These are phyloP conservation scores for Pelosia muscerda DNA, from an alignment of 2,888 invertebrate genomes.

Conservation along the genomic window DNA sequence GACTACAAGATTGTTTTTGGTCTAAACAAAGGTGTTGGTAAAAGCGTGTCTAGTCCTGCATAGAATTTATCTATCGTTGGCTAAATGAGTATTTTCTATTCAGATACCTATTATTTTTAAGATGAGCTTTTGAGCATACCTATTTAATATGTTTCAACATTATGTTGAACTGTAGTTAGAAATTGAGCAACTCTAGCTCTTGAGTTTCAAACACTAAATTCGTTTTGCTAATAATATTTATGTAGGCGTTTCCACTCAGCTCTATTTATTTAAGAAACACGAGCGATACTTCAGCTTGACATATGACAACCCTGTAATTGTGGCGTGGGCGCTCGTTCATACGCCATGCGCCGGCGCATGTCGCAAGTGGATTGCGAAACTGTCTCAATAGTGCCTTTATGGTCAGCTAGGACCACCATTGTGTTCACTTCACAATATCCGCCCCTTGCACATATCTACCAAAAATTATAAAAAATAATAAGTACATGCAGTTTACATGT, in stretches of 20 bases:
- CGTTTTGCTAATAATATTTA: background rate
- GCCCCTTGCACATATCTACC: slow-evolving; percentile 15
- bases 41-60: too few species aligned
- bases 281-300: slow-evolving; percentile 28
- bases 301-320: slow-evolving; percentile 47
- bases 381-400: slow-evolving; percentile 62
- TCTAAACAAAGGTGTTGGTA: too few species aligned
- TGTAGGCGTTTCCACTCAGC: background rate
- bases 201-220: background rate
- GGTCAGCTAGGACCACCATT: slow-evolving; percentile 67
- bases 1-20: too few species aligned
- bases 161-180: background rate
- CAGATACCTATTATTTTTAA: too few species aligned
- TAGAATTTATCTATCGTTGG: too few species aligned
- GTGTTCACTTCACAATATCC: slow-evolving; percentile 53
- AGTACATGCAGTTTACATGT: background rate
- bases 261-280: background rate
- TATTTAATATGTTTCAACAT: background rate
- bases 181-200: background rate
- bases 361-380: slow-evolving; percentile 67
- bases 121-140: too few species aligned
- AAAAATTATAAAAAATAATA: slow-evolving; percentile 14
- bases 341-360: slow-evolving; percentile 54
- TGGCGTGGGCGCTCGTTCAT: slow-evolving; percentile 47
- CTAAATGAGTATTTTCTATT: too few species aligned